phyloP scores from a whole-genome alignment of 2,113 vertebrate species.

The Gymnocephalus cernua region DNA sequence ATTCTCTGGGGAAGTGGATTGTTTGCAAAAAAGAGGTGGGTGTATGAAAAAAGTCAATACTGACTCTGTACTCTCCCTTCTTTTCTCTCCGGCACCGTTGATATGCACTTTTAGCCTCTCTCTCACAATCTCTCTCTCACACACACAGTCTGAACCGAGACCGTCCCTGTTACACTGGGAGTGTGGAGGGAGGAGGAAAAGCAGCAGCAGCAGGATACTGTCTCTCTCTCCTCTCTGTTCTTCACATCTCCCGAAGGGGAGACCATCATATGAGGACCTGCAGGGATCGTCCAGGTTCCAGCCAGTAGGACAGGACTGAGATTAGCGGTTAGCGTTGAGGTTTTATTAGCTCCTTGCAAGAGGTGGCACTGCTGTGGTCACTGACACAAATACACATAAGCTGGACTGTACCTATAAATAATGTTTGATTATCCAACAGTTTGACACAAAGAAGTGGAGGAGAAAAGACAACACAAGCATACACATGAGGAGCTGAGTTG shows the following conservation, averaged over 20 bases:
- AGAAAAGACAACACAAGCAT: background rate
- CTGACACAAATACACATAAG: background rate
- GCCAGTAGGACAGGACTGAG: conserved; percentile 12
- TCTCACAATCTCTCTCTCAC: conserved; percentile 6
- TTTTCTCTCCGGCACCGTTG: conserved; percentile 12
- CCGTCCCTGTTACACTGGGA: conserved; percentile 43
- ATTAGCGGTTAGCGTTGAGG: conserved; percentile 28
- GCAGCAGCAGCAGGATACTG: conserved; percentile 36
- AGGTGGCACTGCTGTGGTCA: background rate
- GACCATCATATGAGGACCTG: conserved; percentile 22
- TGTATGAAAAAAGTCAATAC: conserved; percentile 39
- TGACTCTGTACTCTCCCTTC: conserved; percentile 20
- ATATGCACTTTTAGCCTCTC: conserved; percentile 26
- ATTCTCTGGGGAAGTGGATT: conserved; percentile 26
- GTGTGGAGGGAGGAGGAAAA: conserved; percentile 16
- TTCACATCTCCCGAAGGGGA: conserved; percentile 44
- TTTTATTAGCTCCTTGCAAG: conserved; percentile 18
- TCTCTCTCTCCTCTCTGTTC: conserved; percentile 11
- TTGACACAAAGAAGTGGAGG: background rate
- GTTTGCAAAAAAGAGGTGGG: conserved; percentile 57
- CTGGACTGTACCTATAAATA: background rate
- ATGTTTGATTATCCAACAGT: background rate
- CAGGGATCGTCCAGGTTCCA: conserved; percentile 30
- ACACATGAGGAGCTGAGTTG: background rate
- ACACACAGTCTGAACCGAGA: conserved; percentile 52